A percentile compares a stretch with the other conserved stretches of the same genome.
Conservation (phyloP, 2,888 invertebrate species). For the Drosophila macrospina region DNA sequence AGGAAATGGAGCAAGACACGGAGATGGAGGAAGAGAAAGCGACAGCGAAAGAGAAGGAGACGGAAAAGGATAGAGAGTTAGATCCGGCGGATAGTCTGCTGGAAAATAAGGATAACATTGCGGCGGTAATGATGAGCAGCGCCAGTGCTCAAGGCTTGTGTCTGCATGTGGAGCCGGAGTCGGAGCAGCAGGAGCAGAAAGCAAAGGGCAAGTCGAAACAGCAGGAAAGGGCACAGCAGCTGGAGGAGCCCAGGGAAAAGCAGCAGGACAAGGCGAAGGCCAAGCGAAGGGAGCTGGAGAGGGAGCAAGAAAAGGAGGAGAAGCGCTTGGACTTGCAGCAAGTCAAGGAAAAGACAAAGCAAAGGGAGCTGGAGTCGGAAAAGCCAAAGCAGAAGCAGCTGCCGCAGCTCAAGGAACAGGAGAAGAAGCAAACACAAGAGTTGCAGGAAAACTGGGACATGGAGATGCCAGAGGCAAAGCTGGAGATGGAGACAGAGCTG, state of each 20-base stretch:
- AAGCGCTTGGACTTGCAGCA: neutral
- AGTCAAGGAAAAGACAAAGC: slow-evolving; percentile 1
- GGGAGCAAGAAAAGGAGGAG: slow-evolving; percentile 1
- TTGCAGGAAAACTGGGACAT: neutral
- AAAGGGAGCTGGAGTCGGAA: neutral
- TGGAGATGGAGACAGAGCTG: neutral
- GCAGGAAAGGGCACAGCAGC: neutral
- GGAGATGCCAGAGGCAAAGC: neutral
- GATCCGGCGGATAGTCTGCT: slow-evolving; percentile 47
- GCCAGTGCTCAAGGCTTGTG: slow-evolving; percentile 65
- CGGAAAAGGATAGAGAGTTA: neutral
- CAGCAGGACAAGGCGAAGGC: too few relatives aligned
- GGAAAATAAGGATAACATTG: slow-evolving; percentile 56
- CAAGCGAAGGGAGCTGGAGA: neutral
- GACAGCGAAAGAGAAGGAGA: neutral
- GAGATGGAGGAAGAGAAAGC: too few relatives aligned
- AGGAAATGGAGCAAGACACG: too few relatives aligned
- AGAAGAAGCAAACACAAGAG: too few relatives aligned
- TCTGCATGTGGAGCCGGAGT: slow-evolving; percentile 46
- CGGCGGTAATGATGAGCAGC: slow-evolving; percentile 64
- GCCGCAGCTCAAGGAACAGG: neutral
- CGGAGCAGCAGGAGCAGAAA: neutral
- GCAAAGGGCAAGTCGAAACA: neutral
- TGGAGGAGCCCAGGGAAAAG: neutral
- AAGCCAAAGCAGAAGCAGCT: neutral